These are phyloP conservation scores for Cataglyphis livida DNA, from an alignment of 2,888 invertebrate species.

Conservation along the genomic window DNA sequence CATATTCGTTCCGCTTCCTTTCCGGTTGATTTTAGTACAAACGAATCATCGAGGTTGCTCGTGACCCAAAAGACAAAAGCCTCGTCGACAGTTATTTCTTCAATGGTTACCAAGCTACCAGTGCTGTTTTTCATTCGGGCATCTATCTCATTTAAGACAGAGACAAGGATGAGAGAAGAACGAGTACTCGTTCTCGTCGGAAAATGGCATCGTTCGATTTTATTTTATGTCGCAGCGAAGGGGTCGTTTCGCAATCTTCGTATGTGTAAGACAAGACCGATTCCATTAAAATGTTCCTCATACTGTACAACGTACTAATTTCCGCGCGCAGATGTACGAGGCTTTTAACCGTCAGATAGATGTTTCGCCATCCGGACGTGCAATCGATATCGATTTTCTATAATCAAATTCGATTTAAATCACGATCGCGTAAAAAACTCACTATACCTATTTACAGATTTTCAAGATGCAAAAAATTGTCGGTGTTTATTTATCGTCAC, in stretches of 20 bases:
- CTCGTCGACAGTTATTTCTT: conserved; percentile 43
- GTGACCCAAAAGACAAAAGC: conserved; percentile 48
- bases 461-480: background rate
- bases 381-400: conserved; percentile 30
- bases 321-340: conserved; percentile 10
- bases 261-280: conserved; percentile 30
- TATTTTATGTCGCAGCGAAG: conserved; percentile 37
- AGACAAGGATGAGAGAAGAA: conserved; percentile 39
- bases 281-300: conserved; percentile 36
- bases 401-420: background rate
- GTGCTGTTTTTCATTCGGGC: conserved; percentile 40
- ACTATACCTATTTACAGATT: background rate
- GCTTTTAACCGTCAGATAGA: background rate
- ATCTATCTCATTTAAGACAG: conserved; percentile 55
- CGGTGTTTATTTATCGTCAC: background rate
- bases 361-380: background rate
- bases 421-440: background rate
- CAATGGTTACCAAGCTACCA: conserved; percentile 50
- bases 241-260: conserved; percentile 20
- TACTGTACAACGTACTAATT: conserved; percentile 23
- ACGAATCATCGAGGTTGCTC: conserved; percentile 31
- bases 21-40: conserved; percentile 31
- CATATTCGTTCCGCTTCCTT: background rate
- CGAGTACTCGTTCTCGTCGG: conserved; percentile 3
- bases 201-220: conserved; percentile 44